Base-by-base conservation (phyloP, 2,113 vertebrate genomes). In the Labeo catla region DNA sequence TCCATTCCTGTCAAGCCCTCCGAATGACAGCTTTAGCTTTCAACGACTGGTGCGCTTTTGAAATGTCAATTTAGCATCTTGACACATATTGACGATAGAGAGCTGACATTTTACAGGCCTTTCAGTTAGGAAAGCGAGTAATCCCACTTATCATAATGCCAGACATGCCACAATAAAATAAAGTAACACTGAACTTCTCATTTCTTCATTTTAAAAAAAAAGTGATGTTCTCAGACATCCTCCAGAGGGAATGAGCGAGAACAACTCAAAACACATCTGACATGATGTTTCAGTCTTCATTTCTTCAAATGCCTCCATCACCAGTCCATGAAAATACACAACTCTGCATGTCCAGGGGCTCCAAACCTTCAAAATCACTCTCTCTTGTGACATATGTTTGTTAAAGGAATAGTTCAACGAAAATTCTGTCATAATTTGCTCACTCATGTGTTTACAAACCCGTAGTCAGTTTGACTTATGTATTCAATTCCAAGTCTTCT, bases 11-110 rank as follows among this genome's bases (percentile, higher is more conserved):
- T 87, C 84, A 84, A 39, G 66, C 36, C 54, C 70, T 7, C 9
- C n/a, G 70, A 66, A 83, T 87, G 78, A 76, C 63, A 28, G 63
- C 77, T 21, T 45, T 16, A 47, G 76, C 80, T 84, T 78, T 84
- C 57, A 72, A 76, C 23, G 36, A 76, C 36, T 73, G 28, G 52
- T 52, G 23, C 28, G 63, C 74, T 74, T 76, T 86, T 88, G 87
- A 90, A 89, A 87, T 89, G 88, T 87, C 85, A 87, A 68, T 87
- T 89, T 87, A 88, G 81, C 88, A 76, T 86, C 85, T 86, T 61
- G 50, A 79, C 87, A 77, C 78, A 43, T 85, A 78, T 73, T 86
- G 89, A 85, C 72, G 76, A 82, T 28, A 28, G 68, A 39, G 43
- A 73, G 68, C 78, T 90, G 77, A 86, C 86, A 84, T 87, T 89